Evolutionary conservation across 2,113 vertebrate species (phyloP).

Genomic region (Charina bottae): DNA sequence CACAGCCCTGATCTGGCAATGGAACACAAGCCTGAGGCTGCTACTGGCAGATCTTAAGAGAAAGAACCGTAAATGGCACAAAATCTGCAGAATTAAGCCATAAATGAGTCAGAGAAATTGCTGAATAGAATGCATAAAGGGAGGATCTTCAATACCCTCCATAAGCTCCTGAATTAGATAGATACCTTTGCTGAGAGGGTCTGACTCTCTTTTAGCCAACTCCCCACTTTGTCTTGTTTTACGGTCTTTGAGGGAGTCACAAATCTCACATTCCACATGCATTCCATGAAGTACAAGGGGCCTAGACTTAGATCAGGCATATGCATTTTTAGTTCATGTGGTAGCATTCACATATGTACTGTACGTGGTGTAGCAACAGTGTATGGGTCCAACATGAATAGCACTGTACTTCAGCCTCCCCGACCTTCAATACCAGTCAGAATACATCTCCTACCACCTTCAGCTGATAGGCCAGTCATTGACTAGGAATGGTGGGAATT

Average conservation of each 20-base stretch:
- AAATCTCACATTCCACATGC: background rate
- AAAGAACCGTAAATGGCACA: background rate
- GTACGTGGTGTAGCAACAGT: background rate
- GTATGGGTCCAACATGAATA: background rate
- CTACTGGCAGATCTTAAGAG: background rate
- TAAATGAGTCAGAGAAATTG: background rate
- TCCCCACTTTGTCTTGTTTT: background rate
- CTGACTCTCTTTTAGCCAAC: background rate
- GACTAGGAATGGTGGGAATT: background rate
- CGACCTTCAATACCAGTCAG: background rate
- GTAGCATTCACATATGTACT: background rate
- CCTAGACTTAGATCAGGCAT: background rate
- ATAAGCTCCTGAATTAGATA: background rate
- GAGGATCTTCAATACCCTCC: background rate
- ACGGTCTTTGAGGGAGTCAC: background rate
- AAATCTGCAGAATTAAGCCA: background rate
- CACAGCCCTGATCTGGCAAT: background rate
- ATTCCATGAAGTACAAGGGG: background rate
- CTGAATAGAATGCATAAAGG: background rate
- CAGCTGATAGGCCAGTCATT: background rate
- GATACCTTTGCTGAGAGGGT: background rate
- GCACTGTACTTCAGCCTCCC: background rate
- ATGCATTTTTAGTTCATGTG: background rate
- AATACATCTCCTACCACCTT: background rate
- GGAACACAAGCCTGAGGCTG: background rate